Evolutionary conservation across 1,140 invertebrate species (phyloP).

Genomic region (Danaus melanippus): DNA sequence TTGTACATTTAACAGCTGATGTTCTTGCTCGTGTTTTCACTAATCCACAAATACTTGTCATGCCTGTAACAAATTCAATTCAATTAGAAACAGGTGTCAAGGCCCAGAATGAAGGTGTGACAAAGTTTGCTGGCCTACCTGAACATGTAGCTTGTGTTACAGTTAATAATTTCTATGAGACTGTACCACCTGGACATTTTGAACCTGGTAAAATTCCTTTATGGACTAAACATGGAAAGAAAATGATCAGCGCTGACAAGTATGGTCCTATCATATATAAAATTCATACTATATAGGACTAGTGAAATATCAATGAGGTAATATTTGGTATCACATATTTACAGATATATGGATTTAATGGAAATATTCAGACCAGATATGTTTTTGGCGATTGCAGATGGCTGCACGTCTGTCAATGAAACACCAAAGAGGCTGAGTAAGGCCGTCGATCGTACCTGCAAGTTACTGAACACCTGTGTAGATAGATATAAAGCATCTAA

Average conservation of each 20-base stretch:
- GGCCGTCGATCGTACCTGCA: slow-evolving; percentile 74
- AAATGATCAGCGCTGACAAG: slow-evolving; percentile 73
- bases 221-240: slow-evolving; percentile 82
- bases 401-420: slow-evolving; percentile 80
- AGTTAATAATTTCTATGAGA: slow-evolving; percentile 46
- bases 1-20: slow-evolving; percentile 57
- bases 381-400: slow-evolving; percentile 84
- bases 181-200: slow-evolving; percentile 76
- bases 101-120: slow-evolving; percentile 49
- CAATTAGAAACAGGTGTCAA: slow-evolving; percentile 49
- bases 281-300: slow-evolving; percentile 1
- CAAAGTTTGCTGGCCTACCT: slow-evolving; percentile 48
- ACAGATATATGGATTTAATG: slow-evolving; percentile 82
- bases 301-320: slow-evolving; percentile 2
- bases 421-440: slow-evolving; percentile 80
- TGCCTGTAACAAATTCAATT: slow-evolving; percentile 49
- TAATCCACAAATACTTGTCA: slow-evolving; percentile 46
- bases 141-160: slow-evolving; percentile 45
- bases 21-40: slow-evolving; percentile 48
- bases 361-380: slow-evolving; percentile 84
- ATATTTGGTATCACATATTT: slow-evolving; percentile 16
- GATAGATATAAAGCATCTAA: slow-evolving; percentile 72
- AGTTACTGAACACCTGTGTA: slow-evolving; percentile 76
- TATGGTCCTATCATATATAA: slow-evolving; percentile 18
- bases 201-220: slow-evolving; percentile 77